Percentiles rank a stretch among this genome's conserved stretches.
These are phyloP conservation scores for Pterois miles DNA, from an alignment of 2,797 vertebrate genomes.

Conservation along the genomic window DNA sequence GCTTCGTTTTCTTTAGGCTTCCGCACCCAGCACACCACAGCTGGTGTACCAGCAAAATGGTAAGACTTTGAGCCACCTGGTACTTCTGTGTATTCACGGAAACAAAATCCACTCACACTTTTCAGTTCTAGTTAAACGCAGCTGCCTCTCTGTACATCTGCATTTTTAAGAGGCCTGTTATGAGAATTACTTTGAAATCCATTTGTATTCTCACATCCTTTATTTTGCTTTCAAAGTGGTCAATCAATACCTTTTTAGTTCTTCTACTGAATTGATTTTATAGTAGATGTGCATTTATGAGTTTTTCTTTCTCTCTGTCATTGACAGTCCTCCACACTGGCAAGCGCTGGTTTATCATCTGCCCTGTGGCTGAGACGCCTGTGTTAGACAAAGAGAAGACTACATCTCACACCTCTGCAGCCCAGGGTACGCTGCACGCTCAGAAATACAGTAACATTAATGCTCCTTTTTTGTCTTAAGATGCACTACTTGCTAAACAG, in stretches of 20 bases:
- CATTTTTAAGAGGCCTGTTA: slow-evolving; percentile 3
- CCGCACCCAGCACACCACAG: slow-evolving; percentile 84
- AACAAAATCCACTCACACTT: not conserved
- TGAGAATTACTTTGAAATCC: not conserved
- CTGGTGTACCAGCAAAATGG: slow-evolving; percentile 96
- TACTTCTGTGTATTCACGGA: not conserved
- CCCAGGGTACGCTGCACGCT: slow-evolving; percentile 70
- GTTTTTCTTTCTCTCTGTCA: slow-evolving; percentile 41
- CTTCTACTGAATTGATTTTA: not conserved
- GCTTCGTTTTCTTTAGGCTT: slow-evolving; percentile 64
- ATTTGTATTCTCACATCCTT: not conserved
- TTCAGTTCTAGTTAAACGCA: not conserved
- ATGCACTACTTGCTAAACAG: not conserved
- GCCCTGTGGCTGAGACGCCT: slow-evolving; percentile 93
- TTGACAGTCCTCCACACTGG: slow-evolving; percentile 94
- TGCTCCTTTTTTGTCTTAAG: not conserved
- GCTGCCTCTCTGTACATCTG: not conserved
- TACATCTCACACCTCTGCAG: slow-evolving; percentile 69
- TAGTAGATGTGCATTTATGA: slow-evolving; percentile 6
- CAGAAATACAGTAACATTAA: not conserved
- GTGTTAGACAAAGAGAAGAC: slow-evolving; percentile 80
- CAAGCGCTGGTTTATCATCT: slow-evolving; percentile 98
- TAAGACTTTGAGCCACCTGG: slow-evolving; percentile 63
- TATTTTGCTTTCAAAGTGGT: not conserved
- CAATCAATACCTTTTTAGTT: not conserved